phyloP scores from a whole-genome alignment of 1,140 invertebrate species.

The Propsilocerus akamusi region DNA sequence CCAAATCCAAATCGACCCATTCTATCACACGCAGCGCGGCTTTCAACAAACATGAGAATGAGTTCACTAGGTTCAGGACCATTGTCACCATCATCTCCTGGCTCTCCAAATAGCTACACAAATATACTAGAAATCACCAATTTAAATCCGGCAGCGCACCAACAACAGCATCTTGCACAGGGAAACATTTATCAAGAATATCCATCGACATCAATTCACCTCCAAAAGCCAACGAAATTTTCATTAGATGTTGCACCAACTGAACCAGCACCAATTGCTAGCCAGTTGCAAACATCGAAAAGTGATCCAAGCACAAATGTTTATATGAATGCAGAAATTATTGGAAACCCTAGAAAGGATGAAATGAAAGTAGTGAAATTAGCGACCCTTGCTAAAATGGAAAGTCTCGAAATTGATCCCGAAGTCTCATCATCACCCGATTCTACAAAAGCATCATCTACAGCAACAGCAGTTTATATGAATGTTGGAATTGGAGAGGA shows the following conservation, averaged over 20 bases:
- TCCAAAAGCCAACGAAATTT: slow-evolving; percentile 22
- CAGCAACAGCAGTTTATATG: background rate
- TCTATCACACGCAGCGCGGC: slow-evolving; percentile 11
- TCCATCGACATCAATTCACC: slow-evolving; percentile 15
- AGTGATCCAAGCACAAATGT: slow-evolving; percentile 12
- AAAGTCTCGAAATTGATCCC: slow-evolving; percentile 6
- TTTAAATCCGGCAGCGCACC: slow-evolving; percentile 22
- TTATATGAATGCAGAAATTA: background rate
- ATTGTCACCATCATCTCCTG: slow-evolving; percentile 24
- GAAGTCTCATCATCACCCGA: background rate
- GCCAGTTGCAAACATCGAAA: slow-evolving; percentile 21
- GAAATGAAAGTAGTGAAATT: background rate
- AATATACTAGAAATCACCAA: slow-evolving; percentile 31
- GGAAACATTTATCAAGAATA: slow-evolving; percentile 25
- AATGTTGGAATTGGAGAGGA: slow-evolving; percentile 3
- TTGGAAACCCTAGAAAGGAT: slow-evolving; percentile 4
- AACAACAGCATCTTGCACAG: slow-evolving; percentile 22
- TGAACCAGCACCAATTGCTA: slow-evolving; percentile 23
- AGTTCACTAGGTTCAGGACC: slow-evolving; percentile 13
- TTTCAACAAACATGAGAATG: slow-evolving; percentile 15
- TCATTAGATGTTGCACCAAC: slow-evolving; percentile 25
- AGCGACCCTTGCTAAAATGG: slow-evolving; percentile 1
- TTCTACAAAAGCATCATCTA: background rate
- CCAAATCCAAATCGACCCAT: slow-evolving; percentile 20
- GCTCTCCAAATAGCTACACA: slow-evolving; percentile 28